A percentile compares a stretch with the other conserved stretches of the same genome.
Conservation (phyloP, 2,888 invertebrate genomes). For the Lithophane socia region DNA sequence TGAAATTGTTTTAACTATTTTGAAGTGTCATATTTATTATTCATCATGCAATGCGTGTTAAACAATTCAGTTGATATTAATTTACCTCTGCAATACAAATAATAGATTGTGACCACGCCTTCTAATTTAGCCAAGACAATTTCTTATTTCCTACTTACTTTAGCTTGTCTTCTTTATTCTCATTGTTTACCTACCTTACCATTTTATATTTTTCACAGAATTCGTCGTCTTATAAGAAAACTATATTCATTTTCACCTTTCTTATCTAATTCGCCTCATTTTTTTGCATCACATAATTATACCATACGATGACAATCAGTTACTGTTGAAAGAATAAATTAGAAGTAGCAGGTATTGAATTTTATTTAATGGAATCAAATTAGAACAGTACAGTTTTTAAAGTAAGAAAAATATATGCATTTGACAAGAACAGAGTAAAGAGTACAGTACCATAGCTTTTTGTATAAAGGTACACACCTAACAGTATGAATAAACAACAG, state of each 20-base stretch:
- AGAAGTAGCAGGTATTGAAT: too few species aligned
- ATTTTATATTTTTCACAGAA: background rate
- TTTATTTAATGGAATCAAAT: too few species aligned
- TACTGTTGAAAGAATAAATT: too few species aligned
- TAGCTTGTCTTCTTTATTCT: background rate
- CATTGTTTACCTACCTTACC: background rate
- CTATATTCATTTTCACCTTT: too few species aligned
- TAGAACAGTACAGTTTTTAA: too few species aligned
- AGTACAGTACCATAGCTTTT: too few species aligned
- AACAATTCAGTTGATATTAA: background rate
- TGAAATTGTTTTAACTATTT: conserved; percentile 27
- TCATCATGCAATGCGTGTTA: conserved; percentile 14
- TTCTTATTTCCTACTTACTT: background rate
- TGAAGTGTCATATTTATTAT: conserved; percentile 16
- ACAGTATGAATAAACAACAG: background rate
- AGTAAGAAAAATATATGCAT: too few species aligned
- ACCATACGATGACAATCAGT: background rate
- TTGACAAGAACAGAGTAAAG: too few species aligned
- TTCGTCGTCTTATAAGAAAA: background rate
- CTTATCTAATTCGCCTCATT: too few species aligned
- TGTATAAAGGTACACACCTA: too few species aligned
- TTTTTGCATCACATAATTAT: background rate
- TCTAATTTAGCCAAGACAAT: background rate
- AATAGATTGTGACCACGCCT: background rate
- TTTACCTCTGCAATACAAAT: background rate